Percentiles rank a stretch among this genome's conserved stretches.
phyloP scores from a whole-genome alignment of 2,888 invertebrate genomes.

The Cotesia congregata region DNA sequence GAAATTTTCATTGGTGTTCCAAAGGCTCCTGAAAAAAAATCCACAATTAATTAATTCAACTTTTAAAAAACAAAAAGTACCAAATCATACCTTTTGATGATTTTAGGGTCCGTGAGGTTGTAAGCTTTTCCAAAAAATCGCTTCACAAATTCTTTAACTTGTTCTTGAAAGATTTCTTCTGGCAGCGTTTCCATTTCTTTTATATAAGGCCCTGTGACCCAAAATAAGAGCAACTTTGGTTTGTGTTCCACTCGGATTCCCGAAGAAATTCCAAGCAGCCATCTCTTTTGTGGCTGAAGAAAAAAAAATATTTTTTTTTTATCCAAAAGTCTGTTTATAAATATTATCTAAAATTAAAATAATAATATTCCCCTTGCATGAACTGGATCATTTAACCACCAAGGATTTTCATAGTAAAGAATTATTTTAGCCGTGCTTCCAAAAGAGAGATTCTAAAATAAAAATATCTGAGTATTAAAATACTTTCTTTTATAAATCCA shows the following conservation, averaged over 20 bases:
- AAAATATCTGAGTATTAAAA: not conserved
- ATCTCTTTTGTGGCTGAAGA: constrained; percentile 68
- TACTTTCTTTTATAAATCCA: constrained; percentile 49
- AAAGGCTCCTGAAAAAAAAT: constrained; percentile 70
- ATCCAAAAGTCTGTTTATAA: not conserved
- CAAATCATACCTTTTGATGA: constrained; percentile 70
- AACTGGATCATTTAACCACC: constrained; percentile 72
- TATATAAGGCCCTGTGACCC: constrained; percentile 77
- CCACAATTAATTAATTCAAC: no score
- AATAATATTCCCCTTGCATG: constrained; percentile 70
- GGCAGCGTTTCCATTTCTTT: constrained; percentile 75
- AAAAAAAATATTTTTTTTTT: constrained; percentile 21
- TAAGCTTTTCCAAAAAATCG: constrained; percentile 72
- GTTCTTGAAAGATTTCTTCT: constrained; percentile 71
- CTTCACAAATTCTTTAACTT: constrained; percentile 71
- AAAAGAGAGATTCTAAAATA: constrained; percentile 72
- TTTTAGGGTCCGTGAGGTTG: constrained; percentile 71
- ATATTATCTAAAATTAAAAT: no score
- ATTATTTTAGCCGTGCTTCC: constrained; percentile 80
- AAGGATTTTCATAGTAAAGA: constrained; percentile 75
- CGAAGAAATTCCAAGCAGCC: constrained; percentile 76
- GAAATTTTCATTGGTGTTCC: constrained; percentile 79
- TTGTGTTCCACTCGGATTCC: constrained; percentile 76
- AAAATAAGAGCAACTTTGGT: constrained; percentile 75
- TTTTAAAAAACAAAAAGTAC: no score